These are phyloP conservation scores for Enteromius fasciolatus DNA, from an alignment of 2,797 vertebrate genomes.

Conservation along the genomic window DNA sequence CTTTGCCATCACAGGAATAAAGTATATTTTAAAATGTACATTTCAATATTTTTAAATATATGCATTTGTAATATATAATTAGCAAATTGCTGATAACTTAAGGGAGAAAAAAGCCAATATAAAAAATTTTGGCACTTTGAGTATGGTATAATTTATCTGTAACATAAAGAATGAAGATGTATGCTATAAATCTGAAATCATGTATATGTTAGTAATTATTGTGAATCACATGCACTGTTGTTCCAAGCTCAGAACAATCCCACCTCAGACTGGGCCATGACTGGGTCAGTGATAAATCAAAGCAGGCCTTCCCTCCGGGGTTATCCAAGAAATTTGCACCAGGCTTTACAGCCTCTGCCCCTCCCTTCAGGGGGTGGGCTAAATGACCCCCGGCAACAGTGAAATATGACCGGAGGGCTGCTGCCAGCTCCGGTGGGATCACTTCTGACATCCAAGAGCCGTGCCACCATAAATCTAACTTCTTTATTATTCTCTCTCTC, in stretches of 20 bases:
- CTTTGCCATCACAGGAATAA: too few species aligned
- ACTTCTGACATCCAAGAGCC: constrained; percentile 72
- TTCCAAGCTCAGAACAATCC: constrained; percentile 53
- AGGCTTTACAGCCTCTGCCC: constrained; percentile 66
- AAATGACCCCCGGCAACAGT: constrained; percentile 65
- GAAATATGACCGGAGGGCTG: constrained; percentile 77
- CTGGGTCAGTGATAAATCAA: constrained; percentile 54
- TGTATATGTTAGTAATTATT: constrained; percentile 9
- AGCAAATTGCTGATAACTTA: constrained; percentile 13
- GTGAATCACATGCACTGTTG: constrained; percentile 25
- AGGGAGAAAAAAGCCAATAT: too few species aligned
- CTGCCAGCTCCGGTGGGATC: constrained; percentile 71
- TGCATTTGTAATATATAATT: neutral
- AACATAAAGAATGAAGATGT: neutral
- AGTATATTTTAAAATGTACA: too few species aligned
- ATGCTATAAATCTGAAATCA: neutral
- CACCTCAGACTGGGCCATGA: constrained; percentile 45
- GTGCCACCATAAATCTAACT: constrained; percentile 76
- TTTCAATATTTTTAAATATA: too few species aligned
- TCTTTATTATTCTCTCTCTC: constrained; percentile 69
- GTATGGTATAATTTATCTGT: neutral
- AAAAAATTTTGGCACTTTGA: too few species aligned
- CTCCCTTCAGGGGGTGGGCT: constrained; percentile 61
- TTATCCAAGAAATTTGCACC: constrained; percentile 63
- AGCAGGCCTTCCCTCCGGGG: constrained; percentile 55